These are phyloP conservation scores for Rhea americana DNA, from an alignment of 2,113 vertebrate genomes.

Conservation along the genomic window DNA sequence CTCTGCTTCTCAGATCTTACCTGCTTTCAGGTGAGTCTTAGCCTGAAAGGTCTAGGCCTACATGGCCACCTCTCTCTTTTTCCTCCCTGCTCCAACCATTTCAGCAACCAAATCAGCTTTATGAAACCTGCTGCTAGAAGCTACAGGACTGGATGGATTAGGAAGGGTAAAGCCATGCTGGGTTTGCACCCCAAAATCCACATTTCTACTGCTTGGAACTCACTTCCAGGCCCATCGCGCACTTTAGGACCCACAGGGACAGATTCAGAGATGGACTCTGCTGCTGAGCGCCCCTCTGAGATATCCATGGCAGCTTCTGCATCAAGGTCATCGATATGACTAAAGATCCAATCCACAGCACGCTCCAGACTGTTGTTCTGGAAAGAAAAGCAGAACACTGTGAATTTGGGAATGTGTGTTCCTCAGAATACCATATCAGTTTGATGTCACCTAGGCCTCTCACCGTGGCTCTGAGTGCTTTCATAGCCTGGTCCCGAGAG, in stretches of 20 bases:
- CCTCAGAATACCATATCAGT: not conserved
- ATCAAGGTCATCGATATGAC: conserved; percentile 95
- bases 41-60: not conserved
- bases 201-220: conserved; percentile 53
- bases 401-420: not conserved
- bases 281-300: conserved; percentile 93
- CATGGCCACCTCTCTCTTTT: not conserved
- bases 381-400: not conserved
- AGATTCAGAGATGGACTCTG: conserved; percentile 89
- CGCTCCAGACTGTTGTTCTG: conserved; percentile 94
- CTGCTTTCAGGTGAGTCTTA: not conserved
- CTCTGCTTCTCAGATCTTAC: not conserved
- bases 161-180: not conserved
- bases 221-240: conserved; percentile 92
- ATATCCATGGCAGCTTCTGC: conserved; percentile 94
- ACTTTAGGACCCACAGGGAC: conserved; percentile 94
- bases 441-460: not conserved
- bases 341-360: conserved; percentile 98
- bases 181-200: not conserved
- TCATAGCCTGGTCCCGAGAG: conserved; percentile 94
- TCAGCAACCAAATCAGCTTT: not conserved
- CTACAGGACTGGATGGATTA: not conserved
- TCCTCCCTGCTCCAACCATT: not conserved
- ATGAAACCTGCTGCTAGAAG: not conserved
- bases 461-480: conserved; percentile 94